Evolutionary conservation across 2,888 invertebrate genomes (phyloP).

Genomic region (Phlogophora meticulosa): DNA sequence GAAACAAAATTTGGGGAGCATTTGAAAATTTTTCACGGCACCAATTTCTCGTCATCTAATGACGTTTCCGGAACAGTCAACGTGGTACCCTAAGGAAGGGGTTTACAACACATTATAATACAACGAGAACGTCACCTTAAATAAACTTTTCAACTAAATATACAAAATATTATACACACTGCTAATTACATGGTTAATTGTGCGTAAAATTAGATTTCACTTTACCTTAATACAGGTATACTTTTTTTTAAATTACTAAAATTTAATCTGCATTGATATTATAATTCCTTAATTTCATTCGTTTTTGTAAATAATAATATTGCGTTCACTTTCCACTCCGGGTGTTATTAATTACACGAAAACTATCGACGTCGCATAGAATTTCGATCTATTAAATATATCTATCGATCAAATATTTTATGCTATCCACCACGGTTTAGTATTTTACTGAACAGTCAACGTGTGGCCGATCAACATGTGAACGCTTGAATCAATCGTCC

Average conservation of each 20-base stretch:
- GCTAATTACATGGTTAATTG: slow-evolving; percentile 50
- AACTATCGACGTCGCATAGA: not conserved
- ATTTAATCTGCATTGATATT: slow-evolving; percentile 53
- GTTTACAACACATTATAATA: slow-evolving; percentile 32
- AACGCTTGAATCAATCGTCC: not conserved
- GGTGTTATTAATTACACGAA: slow-evolving; percentile 10
- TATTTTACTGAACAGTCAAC: not conserved
- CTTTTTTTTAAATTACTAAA: slow-evolving; percentile 17
- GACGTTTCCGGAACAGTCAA: slow-evolving; percentile 28
- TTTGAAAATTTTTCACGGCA: slow-evolving; percentile 1
- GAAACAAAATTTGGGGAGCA: slow-evolving; percentile 1
- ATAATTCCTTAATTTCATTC: slow-evolving; percentile 53
- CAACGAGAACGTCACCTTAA: slow-evolving; percentile 38
- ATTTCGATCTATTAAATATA: not conserved
- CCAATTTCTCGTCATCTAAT: slow-evolving; percentile 40
- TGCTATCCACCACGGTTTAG: not conserved
- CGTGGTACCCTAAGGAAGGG: slow-evolving; percentile 1
- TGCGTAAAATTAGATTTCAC: slow-evolving; percentile 53
- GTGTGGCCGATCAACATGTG: not conserved
- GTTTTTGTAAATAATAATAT: slow-evolving; percentile 40
- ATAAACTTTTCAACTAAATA: slow-evolving; percentile 46
- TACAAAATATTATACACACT: slow-evolving; percentile 53
- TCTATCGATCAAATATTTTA: slow-evolving; percentile 7
- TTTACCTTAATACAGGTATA: slow-evolving; percentile 10
- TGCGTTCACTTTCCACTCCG: not conserved